phyloP scores from a whole-genome alignment of 2,888 invertebrate species.

The Caenorhabditis becei region DNA sequence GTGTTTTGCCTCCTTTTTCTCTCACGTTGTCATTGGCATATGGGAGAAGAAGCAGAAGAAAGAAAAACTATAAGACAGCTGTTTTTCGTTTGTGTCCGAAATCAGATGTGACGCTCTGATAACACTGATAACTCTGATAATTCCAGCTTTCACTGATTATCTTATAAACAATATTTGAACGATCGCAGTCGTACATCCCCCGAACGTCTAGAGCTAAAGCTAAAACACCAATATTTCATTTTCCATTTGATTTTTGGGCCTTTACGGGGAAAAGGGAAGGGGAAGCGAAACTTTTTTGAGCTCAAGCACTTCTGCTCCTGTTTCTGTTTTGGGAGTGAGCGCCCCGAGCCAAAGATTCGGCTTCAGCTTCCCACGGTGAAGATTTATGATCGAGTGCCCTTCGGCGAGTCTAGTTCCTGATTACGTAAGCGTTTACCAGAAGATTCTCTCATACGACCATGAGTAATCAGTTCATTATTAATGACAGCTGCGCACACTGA shows the following conservation, averaged over 20 bases:
- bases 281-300: background rate
- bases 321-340: conserved; percentile 1
- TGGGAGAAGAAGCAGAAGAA: background rate
- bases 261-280: background rate
- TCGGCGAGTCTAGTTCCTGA: conserved; percentile 32
- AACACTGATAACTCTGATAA: background rate
- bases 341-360: too few species aligned
- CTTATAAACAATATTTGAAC: background rate
- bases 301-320: background rate
- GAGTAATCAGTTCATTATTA: background rate
- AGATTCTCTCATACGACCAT: background rate
- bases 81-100: background rate
- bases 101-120: background rate
- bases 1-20: conserved; percentile 14
- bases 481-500: too few species aligned
- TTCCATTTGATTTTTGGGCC: background rate
- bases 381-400: conserved; percentile 17
- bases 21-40: background rate
- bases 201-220: background rate
- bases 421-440: conserved; percentile 39
- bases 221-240: background rate
- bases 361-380: conserved; percentile 43
- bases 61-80: conserved; percentile 6
- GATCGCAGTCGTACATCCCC: conserved; percentile 1
- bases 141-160: conserved; percentile 21